phyloP scores from a whole-genome alignment of 1,140 invertebrate genomes.

The Fopius arisanus region DNA sequence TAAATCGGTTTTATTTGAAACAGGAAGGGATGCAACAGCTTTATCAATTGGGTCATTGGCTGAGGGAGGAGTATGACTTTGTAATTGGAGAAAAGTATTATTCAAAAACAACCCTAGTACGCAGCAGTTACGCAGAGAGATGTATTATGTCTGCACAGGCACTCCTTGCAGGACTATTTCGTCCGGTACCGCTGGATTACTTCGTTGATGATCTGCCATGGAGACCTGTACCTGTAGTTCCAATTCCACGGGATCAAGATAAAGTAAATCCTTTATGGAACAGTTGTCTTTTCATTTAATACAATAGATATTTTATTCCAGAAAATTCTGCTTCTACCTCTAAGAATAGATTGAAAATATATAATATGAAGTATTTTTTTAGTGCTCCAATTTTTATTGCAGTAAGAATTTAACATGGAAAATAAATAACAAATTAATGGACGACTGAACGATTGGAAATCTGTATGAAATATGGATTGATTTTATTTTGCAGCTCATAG shows the following conservation, averaged over 20 bases:
- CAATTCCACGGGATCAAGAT: slow-evolving; percentile 72
- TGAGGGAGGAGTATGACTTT: slow-evolving; percentile 73
- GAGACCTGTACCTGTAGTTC: slow-evolving; percentile 89
- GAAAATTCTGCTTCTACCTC: background rate
- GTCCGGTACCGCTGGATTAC: slow-evolving; percentile 72
- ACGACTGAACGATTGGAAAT: background rate
- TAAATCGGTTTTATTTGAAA: slow-evolving; percentile 38
- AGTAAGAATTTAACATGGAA: too few species aligned
- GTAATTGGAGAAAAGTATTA: slow-evolving; percentile 72
- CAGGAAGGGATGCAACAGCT: slow-evolving; percentile 82
- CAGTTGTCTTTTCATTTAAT: background rate
- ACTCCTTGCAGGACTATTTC: slow-evolving; percentile 84
- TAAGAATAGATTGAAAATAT: background rate
- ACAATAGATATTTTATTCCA: background rate
- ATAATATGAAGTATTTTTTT: too few species aligned
- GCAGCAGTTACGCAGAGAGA: slow-evolving; percentile 83
- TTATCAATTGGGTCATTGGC: slow-evolving; percentile 78
- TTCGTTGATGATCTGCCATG: slow-evolving; percentile 80
- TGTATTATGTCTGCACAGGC: slow-evolving; percentile 87
- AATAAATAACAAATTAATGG: too few species aligned
- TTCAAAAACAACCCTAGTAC: slow-evolving; percentile 72
- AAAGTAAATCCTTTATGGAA: slow-evolving; percentile 63
- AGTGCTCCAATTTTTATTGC: too few species aligned
- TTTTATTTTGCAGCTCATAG: slow-evolving; percentile 64
- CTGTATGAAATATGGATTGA: slow-evolving; percentile 22